Percentiles rank a stretch among this genome's conserved stretches.
Conservation (phyloP, 2,113 vertebrate genomes). For the Barnardius zonarius region DNA sequence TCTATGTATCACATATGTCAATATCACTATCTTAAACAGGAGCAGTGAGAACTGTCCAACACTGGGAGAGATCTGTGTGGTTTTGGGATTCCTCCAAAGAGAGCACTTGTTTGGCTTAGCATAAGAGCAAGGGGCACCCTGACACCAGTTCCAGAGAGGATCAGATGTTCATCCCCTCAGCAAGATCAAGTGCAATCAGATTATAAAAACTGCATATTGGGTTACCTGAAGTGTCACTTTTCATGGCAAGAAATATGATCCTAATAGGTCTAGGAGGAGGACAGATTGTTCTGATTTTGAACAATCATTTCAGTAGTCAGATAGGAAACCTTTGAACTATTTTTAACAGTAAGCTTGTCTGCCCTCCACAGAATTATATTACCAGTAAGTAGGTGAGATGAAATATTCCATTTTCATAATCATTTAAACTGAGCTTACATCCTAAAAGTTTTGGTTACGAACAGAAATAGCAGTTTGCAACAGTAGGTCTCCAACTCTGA, state of each 20-base stretch:
- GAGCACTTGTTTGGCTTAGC: not conserved
- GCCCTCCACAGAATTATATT: not conserved
- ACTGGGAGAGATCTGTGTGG: not conserved
- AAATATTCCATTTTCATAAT: not conserved
- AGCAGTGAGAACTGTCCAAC: not conserved
- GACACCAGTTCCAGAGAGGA: not conserved
- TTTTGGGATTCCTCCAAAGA: not conserved
- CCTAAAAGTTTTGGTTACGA: not conserved
- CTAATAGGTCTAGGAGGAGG: not conserved
- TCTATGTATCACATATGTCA: not conserved
- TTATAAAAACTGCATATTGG: not conserved
- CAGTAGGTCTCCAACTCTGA: not conserved
- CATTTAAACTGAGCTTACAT: not conserved
- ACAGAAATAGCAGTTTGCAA: not conserved
- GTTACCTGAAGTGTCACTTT: slow-evolving; percentile 18
- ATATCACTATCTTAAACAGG: not conserved
- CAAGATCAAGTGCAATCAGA: not conserved
- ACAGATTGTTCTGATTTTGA: not conserved
- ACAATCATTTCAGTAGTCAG: not conserved
- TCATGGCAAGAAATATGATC: not conserved
- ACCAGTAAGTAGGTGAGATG: not conserved
- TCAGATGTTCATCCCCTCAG: not conserved
- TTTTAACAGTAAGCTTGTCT: not conserved
- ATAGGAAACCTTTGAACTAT: not conserved
- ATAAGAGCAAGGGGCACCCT: not conserved